These are phyloP conservation scores for Ennomos erosarius DNA, from an alignment of 2,888 invertebrate genomes.

Conservation along the genomic window DNA sequence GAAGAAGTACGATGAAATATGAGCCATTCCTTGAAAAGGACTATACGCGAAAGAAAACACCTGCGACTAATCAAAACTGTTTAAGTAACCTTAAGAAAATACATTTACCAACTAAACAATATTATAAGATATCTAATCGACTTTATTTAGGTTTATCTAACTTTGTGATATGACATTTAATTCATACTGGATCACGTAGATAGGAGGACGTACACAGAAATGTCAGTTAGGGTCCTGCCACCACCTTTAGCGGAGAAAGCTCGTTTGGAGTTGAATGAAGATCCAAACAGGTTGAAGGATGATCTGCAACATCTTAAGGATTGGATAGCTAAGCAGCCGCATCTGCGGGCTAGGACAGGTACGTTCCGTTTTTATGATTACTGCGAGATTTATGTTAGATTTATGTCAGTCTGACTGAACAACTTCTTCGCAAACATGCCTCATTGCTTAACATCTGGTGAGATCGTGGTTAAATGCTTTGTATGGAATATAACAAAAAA, in stretches of 20 bases:
- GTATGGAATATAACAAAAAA: no score
- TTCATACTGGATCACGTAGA: neutral
- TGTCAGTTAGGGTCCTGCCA: conserved; percentile 58
- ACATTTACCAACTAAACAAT: neutral
- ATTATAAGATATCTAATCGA: conserved; percentile 18
- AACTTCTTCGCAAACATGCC: no score
- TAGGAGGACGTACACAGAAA: conserved; percentile 34
- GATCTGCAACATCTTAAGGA: conserved; percentile 80
- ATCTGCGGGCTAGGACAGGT: conserved; percentile 69
- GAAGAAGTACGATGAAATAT: no score
- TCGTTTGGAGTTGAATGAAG: conserved; percentile 80
- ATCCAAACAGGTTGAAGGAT: conserved; percentile 68
- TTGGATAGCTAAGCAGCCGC: conserved; percentile 84
- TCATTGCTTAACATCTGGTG: no score
- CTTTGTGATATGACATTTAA: conserved; percentile 1
- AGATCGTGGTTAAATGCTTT: no score
- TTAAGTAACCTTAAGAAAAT: neutral
- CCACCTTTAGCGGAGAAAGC: conserved; percentile 71
- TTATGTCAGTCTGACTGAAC: no score
- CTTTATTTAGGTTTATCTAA: conserved; percentile 10
- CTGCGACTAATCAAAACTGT: neutral
- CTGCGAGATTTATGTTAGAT: no score
- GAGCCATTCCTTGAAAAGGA: no score
- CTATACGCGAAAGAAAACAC: no score
- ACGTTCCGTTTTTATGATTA: neutral